These are phyloP conservation scores for Eulemur rubriventer DNA, from an alignment of 2,797 vertebrate genomes.

Conservation along the genomic window DNA sequence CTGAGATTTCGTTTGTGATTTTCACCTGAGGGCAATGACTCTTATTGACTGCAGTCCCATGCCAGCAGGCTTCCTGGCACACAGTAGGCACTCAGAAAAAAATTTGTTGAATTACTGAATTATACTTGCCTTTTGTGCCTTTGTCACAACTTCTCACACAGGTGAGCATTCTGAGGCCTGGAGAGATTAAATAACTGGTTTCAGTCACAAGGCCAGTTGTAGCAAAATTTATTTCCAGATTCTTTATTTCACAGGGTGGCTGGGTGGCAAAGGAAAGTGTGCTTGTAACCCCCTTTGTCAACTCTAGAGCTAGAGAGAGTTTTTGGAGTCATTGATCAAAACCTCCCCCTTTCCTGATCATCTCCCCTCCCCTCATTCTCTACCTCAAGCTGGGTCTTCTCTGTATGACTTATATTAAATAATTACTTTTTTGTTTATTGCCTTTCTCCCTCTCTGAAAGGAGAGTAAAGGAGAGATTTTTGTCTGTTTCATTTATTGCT, in stretches of 20 bases:
- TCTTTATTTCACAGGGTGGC: neutral
- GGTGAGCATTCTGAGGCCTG: neutral
- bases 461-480: neutral
- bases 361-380: neutral
- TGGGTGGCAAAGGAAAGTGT: neutral
- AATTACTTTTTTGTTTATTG: neutral
- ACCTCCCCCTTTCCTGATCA: neutral
- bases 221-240: neutral
- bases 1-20: neutral
- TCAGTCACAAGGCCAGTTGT: neutral
- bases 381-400: neutral
- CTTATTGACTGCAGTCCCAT: neutral
- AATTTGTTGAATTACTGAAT: neutral
- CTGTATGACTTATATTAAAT: neutral
- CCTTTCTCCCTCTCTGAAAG: neutral
- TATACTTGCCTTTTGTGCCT: neutral
- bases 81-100: neutral
- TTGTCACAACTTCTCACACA: neutral
- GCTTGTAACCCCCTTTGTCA: neutral
- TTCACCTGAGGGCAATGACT: neutral
- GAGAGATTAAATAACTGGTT: constrained; percentile 8
- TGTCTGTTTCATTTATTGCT: neutral
- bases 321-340: constrained; percentile 9
- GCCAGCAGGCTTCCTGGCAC: neutral
- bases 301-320: neutral